Base-by-base conservation (phyloP, 2,797 vertebrate species). In the Megalops cyprinoides region DNA sequence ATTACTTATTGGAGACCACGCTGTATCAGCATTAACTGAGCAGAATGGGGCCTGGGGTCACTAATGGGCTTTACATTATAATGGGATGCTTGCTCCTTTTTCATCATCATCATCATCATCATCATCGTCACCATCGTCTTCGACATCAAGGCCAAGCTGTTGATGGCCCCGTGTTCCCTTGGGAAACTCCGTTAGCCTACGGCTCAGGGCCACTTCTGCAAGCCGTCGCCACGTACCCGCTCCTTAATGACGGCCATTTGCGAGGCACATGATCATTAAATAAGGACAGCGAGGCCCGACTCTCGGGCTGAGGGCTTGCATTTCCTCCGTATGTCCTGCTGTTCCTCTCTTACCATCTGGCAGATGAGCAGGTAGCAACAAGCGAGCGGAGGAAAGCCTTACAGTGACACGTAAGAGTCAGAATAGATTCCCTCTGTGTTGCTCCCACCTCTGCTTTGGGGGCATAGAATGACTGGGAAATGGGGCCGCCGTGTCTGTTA, bases 231-330 rank as follows among this genome's bases (percentile, higher is more conserved):
- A 0, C 82, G 83, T 71, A 83, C 91, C 91, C 85, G 83, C 87
- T 89, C 89, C 88, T 87, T 93, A 92, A 92, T 89, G 89, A 89
- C 89, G 90, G 85, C 85, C 88, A 90, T 94, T 93, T 87, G 83
- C 86, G 86, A 91, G 92, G 92, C 93, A 92, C 91, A 89, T 91
- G 83, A 86, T 83, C 87, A 87, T 80, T 44, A 82, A 83, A 85
- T 84, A 86, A 81, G 77, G 85, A 84, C 80, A 79, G 55, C 46
- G 82, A 51, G 51, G 56, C 48, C 76, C 74, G 71, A 81, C 79
- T 78, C 55, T 10, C 6, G 48, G 28, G 79, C 34, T 58, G 42
- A 39, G 65, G 34, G 7, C 34, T 69, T 65, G 71, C 86, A 82
- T 86, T 82, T 84, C 80, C 65, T 74, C 58, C 31, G 5, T 46